Base-by-base conservation (phyloP, 2,113 vertebrate genomes). In the Nibea albiflora region DNA sequence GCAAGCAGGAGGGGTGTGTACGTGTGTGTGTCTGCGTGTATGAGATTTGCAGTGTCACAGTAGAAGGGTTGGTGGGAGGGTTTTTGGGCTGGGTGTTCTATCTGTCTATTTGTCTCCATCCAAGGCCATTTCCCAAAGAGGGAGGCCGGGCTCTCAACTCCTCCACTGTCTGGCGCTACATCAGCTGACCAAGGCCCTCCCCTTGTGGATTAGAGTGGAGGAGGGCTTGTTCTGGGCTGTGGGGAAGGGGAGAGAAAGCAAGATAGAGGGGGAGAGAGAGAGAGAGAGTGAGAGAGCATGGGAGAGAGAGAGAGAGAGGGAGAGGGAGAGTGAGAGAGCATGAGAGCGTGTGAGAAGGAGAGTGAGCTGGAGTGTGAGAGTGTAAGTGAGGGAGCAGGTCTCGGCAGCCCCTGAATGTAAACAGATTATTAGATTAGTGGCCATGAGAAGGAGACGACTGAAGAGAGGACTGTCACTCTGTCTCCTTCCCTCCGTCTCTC, bases 371-470 rank as follows among this genome's bases (percentile, higher is more conserved):
- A 79, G 74, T 2, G 74, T 2, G 44, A 74, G 86, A 86, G 88
- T 74, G 89, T 73, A 84, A 82, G 81, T 56, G 86, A 90, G 88
- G 84, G 83, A 85, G 87, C 92, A 81, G 90, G 85, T 92, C 90
- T 94, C 86, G 75, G 88, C 80, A 90, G 92, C 76, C 89, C 84
- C 84, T 89, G 92, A 93, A 90, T 92, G 83, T 95, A 95, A 96
- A 94, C 87, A 93, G 93, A 95, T 95, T 85, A 93, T 88, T 93
- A 93, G 85, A 92, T 95, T 93, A 78, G 85, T 85, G 78, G 86
- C 78, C 80, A 70, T 89, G 91, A 78, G 92, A 92, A 90, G 63
- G 76, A 84, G 77, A 79, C 70, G 62, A 85, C 84, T 80, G 81
- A 88, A 92, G 80, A 87, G 86, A 84, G 62, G 42, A 85, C 79